phyloP scores from a whole-genome alignment of 2,113 vertebrate species.

The Reinhardtius hippoglossoides region DNA sequence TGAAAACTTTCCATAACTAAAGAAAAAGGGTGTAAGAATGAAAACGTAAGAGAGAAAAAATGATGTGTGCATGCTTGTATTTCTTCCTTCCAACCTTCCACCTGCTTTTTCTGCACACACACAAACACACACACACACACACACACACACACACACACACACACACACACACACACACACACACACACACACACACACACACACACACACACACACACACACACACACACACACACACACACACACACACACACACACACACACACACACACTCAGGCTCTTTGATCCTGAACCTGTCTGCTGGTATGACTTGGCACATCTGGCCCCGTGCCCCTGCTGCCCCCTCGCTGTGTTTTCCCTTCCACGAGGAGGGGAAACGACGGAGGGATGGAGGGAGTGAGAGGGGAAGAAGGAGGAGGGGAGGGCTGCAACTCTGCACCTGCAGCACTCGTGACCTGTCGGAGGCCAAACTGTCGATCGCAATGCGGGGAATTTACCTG shows the following conservation, averaged over 20 bases:
- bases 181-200: conserved; percentile 6
- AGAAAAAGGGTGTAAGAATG: conserved; percentile 21
- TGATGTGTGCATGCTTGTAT: background rate
- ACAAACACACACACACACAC: conserved; percentile 10
- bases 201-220: background rate
- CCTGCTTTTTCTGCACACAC: conserved; percentile 11
- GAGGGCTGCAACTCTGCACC: conserved; percentile 56
- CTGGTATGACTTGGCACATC: conserved; percentile 69
- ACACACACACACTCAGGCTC: conserved; percentile 22
- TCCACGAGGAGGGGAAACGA: conserved; percentile 2
- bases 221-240: conserved; percentile 17
- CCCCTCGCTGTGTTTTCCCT: conserved; percentile 45
- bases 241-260: conserved; percentile 6
- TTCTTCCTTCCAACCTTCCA: conserved; percentile 22
- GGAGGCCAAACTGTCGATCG: conserved; percentile 30
- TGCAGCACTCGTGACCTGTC: conserved; percentile 54
- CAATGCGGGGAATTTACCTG: conserved; percentile 66
- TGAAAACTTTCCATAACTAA: conserved; percentile 13
- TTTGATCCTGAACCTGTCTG: conserved; percentile 56
- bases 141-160: conserved; percentile 10
- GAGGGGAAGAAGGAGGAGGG: background rate
- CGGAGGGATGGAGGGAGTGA: background rate
- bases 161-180: conserved; percentile 21
- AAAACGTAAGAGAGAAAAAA: background rate
- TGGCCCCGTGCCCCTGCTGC: conserved; percentile 50